A percentile compares a stretch with the other conserved stretches of the same genome.
Evolutionary conservation across 1,140 invertebrate species (phyloP).

Genomic region (Polypedilum vanderplanki): DNA sequence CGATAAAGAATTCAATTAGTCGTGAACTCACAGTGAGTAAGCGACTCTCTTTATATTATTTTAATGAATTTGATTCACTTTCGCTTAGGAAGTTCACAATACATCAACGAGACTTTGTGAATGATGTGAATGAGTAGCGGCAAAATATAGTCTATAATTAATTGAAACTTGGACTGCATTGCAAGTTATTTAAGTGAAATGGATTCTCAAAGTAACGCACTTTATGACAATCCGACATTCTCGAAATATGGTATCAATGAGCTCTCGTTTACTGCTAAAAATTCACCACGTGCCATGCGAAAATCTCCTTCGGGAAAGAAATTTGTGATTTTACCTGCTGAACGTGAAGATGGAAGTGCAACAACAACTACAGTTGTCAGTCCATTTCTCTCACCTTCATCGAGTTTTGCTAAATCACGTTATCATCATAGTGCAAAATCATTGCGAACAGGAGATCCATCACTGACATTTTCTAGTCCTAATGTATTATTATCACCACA

Average conservation of each 20-base stretch:
- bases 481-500: background rate
- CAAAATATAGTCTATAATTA: background rate
- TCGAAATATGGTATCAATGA: background rate
- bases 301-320: background rate
- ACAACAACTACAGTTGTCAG: background rate
- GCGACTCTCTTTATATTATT: background rate
- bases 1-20: no score
- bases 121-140: constrained; percentile 9
- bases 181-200: background rate
- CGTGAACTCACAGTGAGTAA: no score
- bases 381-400: background rate
- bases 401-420: background rate
- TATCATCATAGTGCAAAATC: background rate
- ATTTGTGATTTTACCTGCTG: background rate
- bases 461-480: background rate
- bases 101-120: background rate
- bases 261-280: background rate
- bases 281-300: background rate
- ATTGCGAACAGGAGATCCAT: background rate
- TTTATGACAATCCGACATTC: background rate
- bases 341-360: background rate
- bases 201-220: background rate
- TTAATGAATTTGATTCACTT: constrained; percentile 19
- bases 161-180: background rate
- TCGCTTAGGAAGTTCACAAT: background rate